Conservation (phyloP, 2,113 vertebrate species). For the Malurus cyaneus region DNA sequence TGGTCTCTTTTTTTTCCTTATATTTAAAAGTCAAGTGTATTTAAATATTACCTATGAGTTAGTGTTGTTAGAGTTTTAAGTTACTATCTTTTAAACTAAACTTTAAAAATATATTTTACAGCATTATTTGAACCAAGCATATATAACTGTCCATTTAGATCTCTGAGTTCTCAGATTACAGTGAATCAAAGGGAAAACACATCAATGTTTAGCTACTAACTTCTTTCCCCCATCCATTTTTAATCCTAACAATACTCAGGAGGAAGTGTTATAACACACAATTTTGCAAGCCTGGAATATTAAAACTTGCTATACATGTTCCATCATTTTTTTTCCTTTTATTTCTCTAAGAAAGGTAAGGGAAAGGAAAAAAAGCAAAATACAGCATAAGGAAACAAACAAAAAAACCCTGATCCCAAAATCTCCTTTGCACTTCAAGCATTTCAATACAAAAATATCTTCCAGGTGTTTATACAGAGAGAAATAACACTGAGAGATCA, state of each 20-base stretch:
- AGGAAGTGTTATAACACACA: background rate
- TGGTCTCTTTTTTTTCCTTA: background rate
- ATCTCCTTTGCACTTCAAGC: background rate
- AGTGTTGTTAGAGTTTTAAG: background rate
- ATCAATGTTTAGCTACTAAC: background rate
- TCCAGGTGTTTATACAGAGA: background rate
- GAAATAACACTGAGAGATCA: background rate
- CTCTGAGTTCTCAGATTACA: background rate
- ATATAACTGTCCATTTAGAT: background rate
- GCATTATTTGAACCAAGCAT: background rate
- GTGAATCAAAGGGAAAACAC: background rate
- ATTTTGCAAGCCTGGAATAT: background rate
- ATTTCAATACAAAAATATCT: background rate
- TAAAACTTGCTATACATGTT: background rate
- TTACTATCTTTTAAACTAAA: background rate
- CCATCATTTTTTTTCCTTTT: background rate
- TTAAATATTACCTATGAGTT: background rate
- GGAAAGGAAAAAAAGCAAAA: background rate
- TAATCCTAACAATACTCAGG: background rate
- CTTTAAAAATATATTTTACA: background rate
- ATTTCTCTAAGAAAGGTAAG: background rate
- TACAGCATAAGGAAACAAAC: background rate
- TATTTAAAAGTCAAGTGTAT: background rate
- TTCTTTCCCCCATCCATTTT: background rate
- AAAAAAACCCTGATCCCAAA: background rate